These are phyloP conservation scores for Melinaea menophilus DNA, from an alignment of 2,888 invertebrate species.

Conservation along the genomic window DNA sequence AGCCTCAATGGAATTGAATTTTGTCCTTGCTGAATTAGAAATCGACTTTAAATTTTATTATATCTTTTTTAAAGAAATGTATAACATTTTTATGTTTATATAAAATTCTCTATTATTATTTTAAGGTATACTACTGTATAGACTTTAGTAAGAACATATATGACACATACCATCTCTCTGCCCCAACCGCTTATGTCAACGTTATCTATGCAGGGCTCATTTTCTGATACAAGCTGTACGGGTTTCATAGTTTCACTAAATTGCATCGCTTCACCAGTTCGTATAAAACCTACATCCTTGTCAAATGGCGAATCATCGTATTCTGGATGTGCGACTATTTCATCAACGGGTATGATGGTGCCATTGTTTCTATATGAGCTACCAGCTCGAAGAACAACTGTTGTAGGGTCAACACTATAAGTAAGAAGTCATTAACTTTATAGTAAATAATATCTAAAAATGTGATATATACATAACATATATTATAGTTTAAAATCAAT, in stretches of 20 bases:
- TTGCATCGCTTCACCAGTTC: conserved; percentile 53
- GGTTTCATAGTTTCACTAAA: conserved; percentile 54
- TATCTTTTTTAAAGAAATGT: neutral
- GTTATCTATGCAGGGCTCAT: conserved; percentile 40
- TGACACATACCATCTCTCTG: conserved; percentile 47
- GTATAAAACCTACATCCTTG: conserved; percentile 67
- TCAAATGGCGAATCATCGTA: conserved; percentile 61
- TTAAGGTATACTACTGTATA: no score
- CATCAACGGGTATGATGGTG: conserved; percentile 61
- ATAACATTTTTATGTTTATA: no score
- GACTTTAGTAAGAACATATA: neutral
- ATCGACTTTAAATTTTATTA: neutral
- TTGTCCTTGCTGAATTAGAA: conserved; percentile 54
- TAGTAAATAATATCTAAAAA: no score
- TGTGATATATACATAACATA: no score
- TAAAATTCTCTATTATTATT: no score
- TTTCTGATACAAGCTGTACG: conserved; percentile 45
- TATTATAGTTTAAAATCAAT: no score
- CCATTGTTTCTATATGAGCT: conserved; percentile 61
- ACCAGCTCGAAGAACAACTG: conserved; percentile 68
- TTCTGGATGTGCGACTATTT: conserved; percentile 59
- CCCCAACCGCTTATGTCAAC: conserved; percentile 68
- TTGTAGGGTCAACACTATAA: conserved; percentile 57
- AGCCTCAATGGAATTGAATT: conserved; percentile 57
- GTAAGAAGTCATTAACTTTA: no score